A percentile compares a stretch with the other conserved stretches of the same genome.
Evolutionary conservation across 2,113 vertebrate genomes (phyloP).

Genomic region (Acrocephalus kingi): DNA sequence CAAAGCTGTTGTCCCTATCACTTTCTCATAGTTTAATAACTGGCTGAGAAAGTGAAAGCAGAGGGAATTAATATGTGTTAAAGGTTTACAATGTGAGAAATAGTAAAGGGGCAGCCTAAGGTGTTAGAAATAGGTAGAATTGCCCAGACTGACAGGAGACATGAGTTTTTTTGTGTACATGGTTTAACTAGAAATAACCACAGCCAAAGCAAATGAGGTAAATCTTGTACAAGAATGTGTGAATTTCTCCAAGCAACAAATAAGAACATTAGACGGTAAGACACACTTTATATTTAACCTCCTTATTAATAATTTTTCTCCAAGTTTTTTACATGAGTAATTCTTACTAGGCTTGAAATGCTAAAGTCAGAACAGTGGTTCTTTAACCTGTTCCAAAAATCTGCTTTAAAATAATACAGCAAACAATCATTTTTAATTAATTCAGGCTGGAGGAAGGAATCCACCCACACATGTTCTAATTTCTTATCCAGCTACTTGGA

Average conservation of each 20-base stretch:
- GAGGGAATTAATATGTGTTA: background rate
- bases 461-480: conserved; percentile 60
- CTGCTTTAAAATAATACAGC: background rate
- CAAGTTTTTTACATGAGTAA: background rate
- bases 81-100: background rate
- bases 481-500: conserved; percentile 55
- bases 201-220: background rate
- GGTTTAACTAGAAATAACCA: conserved; percentile 8
- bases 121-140: background rate
- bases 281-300: background rate
- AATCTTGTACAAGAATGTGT: background rate
- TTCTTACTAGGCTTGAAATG: background rate
- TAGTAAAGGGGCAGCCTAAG: background rate
- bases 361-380: background rate
- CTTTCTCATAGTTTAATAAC: background rate
- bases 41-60: background rate
- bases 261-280: background rate
- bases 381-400: conserved; percentile 45
- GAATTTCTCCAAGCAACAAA: conserved; percentile 7
- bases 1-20: background rate
- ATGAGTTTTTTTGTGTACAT: background rate
- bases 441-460: conserved; percentile 62
- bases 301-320: background rate
- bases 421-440: conserved; percentile 54
- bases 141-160: background rate